Evolutionary conservation across 1,140 invertebrate species (phyloP), one percentile per base, ranked within the genome.

Genomic region (Panagrolaimus sp.): DNA sequence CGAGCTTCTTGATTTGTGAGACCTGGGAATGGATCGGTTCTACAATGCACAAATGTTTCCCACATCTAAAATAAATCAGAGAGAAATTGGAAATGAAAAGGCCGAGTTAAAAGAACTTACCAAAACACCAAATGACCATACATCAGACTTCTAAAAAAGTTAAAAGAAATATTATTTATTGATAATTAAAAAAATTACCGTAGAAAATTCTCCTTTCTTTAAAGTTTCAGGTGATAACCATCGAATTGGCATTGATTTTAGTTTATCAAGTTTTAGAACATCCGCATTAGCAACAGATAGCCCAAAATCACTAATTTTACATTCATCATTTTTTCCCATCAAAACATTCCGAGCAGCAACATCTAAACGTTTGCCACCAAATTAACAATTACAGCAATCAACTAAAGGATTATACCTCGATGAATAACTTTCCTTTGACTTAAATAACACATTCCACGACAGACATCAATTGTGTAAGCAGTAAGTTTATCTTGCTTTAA

Each of bases 391-490:
- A 26, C 17, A 26, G n/a, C 10, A 15, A n/a, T n/a, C n/a, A n/a
- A n/a, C n/a, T n/a, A n/a, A n/a, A n/a, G n/a, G n/a, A 5, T n/a
- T 6, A n/a, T 67, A 17, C 44, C 43, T 43, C 46, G 43, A 43
- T 66, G 43, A n/a, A 32, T 28, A 3, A 65, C 43, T 95, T 93
- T 85, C 28, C 96, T 92, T 67, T 88, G 89, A 2, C 92, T 89
- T 9, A 98, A 86, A 84, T 97, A 96, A 80, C 96, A 94, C 94
- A 98, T 96, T 58, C 92, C 91, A 0, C 92, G 90, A 67, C 92
- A 90, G 68, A 93, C 92, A 75, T 97, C 92, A 85, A 96, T 43
- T 10, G 9, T 12, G 14, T 47, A 66, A 1, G 12, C n/a, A 12
- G 24, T 7, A 21, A 63, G 46, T 62, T 52, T 17, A 15, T 65